Evolutionary conservation across 2,113 vertebrate species (phyloP).

Genomic region (Monopterus albus): DNA sequence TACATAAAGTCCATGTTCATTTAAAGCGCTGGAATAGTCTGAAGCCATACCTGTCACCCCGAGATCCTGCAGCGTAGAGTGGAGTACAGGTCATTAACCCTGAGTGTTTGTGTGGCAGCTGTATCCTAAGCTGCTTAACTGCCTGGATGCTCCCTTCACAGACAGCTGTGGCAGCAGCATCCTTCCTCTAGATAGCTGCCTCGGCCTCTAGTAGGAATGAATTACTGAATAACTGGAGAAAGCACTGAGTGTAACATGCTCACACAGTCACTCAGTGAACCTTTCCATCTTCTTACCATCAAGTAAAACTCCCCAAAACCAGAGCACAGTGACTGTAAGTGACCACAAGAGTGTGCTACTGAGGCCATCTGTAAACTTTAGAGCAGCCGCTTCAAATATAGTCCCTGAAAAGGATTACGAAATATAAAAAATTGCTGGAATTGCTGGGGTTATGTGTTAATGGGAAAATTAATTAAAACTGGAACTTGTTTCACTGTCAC

Average conservation of each 20-base stretch:
- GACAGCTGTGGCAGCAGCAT: conserved; percentile 42
- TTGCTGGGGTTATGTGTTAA: conserved; percentile 56
- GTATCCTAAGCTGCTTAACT: conserved; percentile 24
- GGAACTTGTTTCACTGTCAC: conserved; percentile 48
- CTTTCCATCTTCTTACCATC: conserved; percentile 3
- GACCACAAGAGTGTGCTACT: conserved; percentile 78
- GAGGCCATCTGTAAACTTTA: conserved; percentile 46
- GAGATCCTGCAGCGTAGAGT: background rate
- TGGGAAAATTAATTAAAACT: conserved; percentile 54
- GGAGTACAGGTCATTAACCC: conserved; percentile 14
- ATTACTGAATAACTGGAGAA: conserved; percentile 29
- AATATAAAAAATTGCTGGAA: too few relatives aligned
- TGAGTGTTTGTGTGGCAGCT: conserved; percentile 15
- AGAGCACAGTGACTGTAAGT: conserved; percentile 4
- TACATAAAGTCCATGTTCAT: too few relatives aligned
- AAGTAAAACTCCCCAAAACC: background rate
- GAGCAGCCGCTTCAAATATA: conserved; percentile 12
- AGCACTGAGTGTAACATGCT: conserved; percentile 21
- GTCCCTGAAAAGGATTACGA: too few relatives aligned
- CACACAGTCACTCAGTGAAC: background rate
- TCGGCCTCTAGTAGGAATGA: conserved; percentile 12
- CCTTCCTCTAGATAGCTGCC: conserved; percentile 15
- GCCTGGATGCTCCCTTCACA: conserved; percentile 24
- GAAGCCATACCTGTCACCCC: conserved; percentile 29
- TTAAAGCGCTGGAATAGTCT: background rate